Base-by-base conservation (phyloP, 2,113 vertebrate genomes). In the Typhlomys cinereus region DNA sequence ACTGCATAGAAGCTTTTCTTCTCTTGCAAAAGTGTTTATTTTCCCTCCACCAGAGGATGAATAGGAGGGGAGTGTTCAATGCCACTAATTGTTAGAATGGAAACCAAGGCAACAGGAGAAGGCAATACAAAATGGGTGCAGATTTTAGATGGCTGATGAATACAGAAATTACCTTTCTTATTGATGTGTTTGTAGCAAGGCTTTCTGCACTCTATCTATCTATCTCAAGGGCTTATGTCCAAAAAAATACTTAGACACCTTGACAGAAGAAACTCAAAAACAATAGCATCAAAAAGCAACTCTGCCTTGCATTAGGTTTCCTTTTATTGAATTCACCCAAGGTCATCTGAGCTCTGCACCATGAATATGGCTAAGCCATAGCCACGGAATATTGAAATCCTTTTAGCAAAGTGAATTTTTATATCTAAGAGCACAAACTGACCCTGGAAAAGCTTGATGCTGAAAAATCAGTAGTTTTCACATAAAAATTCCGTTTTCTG, bases 151-250 rank as follows among this genome's bases (percentile, higher is more conserved):
- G 66, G 62, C 31, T 80, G 48, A 89, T 81, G 69, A 95, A 92
- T 86, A 66, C 66, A 93, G 46, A 95, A 89, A 95, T 96, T 87
- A 87, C 61, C 71, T 93, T 44, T 86, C 70, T 95, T 94, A 90
- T 61, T 91, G 89, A 91, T 5, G 31, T n/a, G 4, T 80, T 76
- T 86, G 62, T 54, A 95, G n/a, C 50, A 87, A 76, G 29, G 50
- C 73, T 82, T 92, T 80, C 62, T 85, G 71, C n/a, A 74, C 27
- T 84, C 93, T 80, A 62, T 84, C 83, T 93, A 7, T 79, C 79
- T 13, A 59, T 93, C 79, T 89, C 50, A 84, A 74, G 44, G 88
- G n/a, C 44, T 18, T 81, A 4, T 78, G 46, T 39, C 39, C 54
- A 70, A 54, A n/a, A n/a, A n/a, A 89, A 46, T 21, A 81, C 10